A percentile compares a stretch with the other conserved stretches of the same genome.
Evolutionary conservation across 2,113 vertebrate genomes (phyloP).

Genomic region (Trachemys scripta): DNA sequence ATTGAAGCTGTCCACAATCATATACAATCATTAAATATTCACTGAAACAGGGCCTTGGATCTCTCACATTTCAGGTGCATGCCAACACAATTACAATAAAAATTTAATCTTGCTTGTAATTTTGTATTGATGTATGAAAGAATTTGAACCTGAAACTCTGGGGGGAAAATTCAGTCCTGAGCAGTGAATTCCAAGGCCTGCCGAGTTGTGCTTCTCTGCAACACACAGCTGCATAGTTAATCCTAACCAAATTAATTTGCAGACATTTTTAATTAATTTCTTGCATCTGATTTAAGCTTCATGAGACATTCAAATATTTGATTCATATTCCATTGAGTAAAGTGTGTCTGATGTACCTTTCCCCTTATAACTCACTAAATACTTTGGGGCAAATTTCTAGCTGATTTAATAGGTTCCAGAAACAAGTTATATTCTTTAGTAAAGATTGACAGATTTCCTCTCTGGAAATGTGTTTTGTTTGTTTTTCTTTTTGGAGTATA

Average conservation of each 20-base stretch:
- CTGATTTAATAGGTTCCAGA: not conserved
- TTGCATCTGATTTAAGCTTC: not conserved
- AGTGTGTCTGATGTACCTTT: not conserved
- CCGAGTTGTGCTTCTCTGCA: not conserved
- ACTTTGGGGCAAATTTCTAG: not conserved
- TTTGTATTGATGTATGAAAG: not conserved
- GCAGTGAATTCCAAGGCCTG: not conserved
- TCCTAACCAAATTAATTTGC: not conserved
- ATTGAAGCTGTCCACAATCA: not conserved
- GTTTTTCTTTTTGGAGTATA: not conserved
- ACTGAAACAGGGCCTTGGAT: not conserved
- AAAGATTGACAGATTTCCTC: slow-evolving; percentile 1
- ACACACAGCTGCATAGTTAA: not conserved
- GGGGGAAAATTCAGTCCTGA: not conserved
- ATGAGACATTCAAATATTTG: not conserved
- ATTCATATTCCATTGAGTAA: not conserved
- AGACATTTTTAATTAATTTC: slow-evolving; percentile 24
- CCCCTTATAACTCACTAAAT: not conserved
- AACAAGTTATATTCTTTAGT: not conserved
- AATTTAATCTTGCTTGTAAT: not conserved
- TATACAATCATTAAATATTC: not conserved
- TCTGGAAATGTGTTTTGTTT: not conserved
- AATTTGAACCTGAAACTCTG: not conserved
- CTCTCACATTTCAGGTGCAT: not conserved
- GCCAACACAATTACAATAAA: not conserved